Percentiles rank a stretch among this genome's conserved stretches.
Conservation (phyloP, 2,888 invertebrate genomes). For the Chesias legatella region DNA sequence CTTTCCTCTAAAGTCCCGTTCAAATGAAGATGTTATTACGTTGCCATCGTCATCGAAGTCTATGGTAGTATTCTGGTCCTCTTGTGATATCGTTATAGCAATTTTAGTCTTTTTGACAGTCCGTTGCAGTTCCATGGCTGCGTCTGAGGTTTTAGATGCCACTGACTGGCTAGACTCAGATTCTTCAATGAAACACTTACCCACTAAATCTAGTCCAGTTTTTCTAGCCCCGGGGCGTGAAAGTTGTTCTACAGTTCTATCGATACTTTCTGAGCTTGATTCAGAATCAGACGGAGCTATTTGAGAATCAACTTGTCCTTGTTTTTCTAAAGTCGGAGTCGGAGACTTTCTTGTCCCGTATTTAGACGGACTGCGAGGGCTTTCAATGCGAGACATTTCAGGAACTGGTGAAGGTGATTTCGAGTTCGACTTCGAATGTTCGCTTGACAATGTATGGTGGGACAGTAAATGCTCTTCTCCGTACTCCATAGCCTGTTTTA, state of each 20-base stretch:
- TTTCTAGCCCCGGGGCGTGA: constrained; percentile 73
- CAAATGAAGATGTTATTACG: constrained; percentile 69
- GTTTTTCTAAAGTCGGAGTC: constrained; percentile 83
- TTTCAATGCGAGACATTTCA: constrained; percentile 67
- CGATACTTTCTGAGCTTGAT: constrained; percentile 77
- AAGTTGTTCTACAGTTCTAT: constrained; percentile 71
- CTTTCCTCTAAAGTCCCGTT: constrained; percentile 59
- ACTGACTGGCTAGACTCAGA: constrained; percentile 82
- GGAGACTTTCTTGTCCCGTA: constrained; percentile 68
- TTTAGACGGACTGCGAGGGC: constrained; percentile 69
- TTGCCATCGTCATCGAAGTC: constrained; percentile 76
- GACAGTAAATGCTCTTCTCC: constrained; percentile 71
- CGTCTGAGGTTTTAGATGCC: constrained; percentile 71
- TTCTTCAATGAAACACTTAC: constrained; percentile 74
- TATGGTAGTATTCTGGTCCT: constrained; percentile 76
- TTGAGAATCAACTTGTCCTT: constrained; percentile 77
- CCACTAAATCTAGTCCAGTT: constrained; percentile 62
- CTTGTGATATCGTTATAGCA: constrained; percentile 77
- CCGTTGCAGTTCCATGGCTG: constrained; percentile 71
- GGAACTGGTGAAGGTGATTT: constrained; percentile 64
- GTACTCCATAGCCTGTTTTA: constrained; percentile 80
- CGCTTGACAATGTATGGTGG: constrained; percentile 68
- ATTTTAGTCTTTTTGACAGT: constrained; percentile 76
- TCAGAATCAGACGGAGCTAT: constrained; percentile 82
- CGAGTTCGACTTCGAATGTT: constrained; percentile 71